Evolutionary conservation across 1,140 invertebrate genomes (phyloP), one percentile per base, ranked within the genome.

Genomic region (Cyclargus thomasi): DNA sequence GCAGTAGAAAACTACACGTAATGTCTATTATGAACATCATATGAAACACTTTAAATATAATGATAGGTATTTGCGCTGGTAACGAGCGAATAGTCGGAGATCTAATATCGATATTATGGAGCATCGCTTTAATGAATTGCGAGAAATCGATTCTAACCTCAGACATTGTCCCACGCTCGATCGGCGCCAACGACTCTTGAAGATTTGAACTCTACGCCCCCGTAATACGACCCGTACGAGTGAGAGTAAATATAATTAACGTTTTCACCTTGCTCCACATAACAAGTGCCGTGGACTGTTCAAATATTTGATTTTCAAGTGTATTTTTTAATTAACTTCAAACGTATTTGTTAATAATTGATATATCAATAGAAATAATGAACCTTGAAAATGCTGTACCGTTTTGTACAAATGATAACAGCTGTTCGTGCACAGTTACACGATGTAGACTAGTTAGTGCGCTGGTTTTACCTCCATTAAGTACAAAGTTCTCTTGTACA

Each of bases 211-310:
- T 39, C 36, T 65, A 17, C n/a, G 7, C 18, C 17, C 29, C 18
- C n/a, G 8, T 64, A 57, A 65, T 65, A 35, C 47, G 17, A 23
- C n/a, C 53, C 18, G 59, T n/a, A 35, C 20, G 18, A 21, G 18
- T 21, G 20, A 59, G 55, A 20, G 55, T 21, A 17, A 55, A 55
- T 75, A 68, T 81, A 86, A 86, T 85, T 83, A 81, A 76, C 70
- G 76, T 81, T 78, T 80, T 83, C 74, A 82, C 83, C 83, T 85
- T 80, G 83, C 77, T 78, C 83, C 62, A 85, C 67, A 76, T 85
- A 77, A 67, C 73, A 76, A 64, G 73, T 77, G 74, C 66, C 65
- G 72, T 20, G 21, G 53, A 55, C 59, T 55, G 55, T 66, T 66
- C 53, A 66, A 66, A 57, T 29, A 57, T 66, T 39, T 67, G 36